Evolutionary conservation across 2,888 invertebrate species (phyloP).

Genomic region (Heliconius ismenius): DNA sequence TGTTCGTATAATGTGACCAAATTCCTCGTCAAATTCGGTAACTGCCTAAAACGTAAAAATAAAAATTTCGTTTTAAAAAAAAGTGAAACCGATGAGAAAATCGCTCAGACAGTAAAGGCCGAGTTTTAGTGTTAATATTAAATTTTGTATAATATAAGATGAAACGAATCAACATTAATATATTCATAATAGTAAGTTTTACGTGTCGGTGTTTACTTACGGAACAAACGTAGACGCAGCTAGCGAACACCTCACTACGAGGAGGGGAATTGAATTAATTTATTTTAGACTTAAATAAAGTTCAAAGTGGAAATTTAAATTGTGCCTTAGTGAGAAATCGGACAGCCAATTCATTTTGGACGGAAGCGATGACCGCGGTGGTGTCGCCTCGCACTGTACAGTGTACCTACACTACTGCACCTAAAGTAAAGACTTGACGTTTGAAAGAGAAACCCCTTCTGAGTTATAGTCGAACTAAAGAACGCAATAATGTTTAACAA

Average conservation of each 20-base stretch:
- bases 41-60: not conserved
- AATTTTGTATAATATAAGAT: constrained; percentile 39
- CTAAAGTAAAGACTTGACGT: constrained; percentile 53
- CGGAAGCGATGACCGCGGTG: constrained; percentile 46
- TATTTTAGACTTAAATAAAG: constrained; percentile 75
- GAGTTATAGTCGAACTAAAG: constrained; percentile 62
- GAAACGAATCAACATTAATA: constrained; percentile 41
- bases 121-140: constrained; percentile 39
- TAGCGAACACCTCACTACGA: constrained; percentile 46
- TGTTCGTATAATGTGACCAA: constrained; percentile 22
- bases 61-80: not conserved
- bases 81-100: constrained; percentile 8
- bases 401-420: constrained; percentile 66
- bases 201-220: constrained; percentile 43
- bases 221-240: constrained; percentile 44
- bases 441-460: constrained; percentile 60
- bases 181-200: constrained; percentile 40
- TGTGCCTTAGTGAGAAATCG: constrained; percentile 79
- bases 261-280: constrained; percentile 69
- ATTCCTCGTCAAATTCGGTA: constrained; percentile 5
- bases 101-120: constrained; percentile 28
- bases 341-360: constrained; percentile 69
- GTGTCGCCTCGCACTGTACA: constrained; percentile 52
- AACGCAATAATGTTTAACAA: constrained; percentile 75
- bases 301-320: constrained; percentile 79